Conservation (phyloP, 1,140 invertebrate species). For the Matsumurasca onukii region DNA sequence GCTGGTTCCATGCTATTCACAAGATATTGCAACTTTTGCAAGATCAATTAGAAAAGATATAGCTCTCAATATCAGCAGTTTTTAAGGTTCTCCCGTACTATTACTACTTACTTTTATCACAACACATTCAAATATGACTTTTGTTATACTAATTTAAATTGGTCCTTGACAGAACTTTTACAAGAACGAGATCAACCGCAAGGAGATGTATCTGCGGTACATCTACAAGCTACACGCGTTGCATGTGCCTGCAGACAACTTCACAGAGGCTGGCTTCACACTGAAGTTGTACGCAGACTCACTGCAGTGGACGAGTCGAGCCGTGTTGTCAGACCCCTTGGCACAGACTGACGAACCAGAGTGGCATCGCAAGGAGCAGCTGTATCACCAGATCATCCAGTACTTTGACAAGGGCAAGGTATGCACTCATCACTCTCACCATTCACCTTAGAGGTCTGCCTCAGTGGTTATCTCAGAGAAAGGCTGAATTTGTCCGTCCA, state of each 20-base stretch:
- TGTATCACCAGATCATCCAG: slow-evolving; percentile 90
- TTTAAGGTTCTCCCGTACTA: too few species aligned
- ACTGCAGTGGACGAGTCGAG: slow-evolving; percentile 76
- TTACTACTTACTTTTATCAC: too few species aligned
- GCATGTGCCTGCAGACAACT: slow-evolving; percentile 92
- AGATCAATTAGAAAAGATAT: too few species aligned
- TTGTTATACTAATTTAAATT: too few species aligned
- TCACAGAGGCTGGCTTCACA: slow-evolving; percentile 94
- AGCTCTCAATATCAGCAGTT: too few species aligned
- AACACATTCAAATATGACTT: too few species aligned
- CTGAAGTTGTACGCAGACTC: slow-evolving; percentile 92
- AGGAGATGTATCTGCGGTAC: slow-evolving; percentile 96
- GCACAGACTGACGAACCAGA: slow-evolving; percentile 71
- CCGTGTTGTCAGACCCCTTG: slow-evolving; percentile 56
- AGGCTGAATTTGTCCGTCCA: too few species aligned
- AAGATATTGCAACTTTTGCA: too few species aligned
- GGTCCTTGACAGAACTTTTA: slow-evolving; percentile 99
- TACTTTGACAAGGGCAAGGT: slow-evolving; percentile 95
- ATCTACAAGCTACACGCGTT: slow-evolving; percentile 96
- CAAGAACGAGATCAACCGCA: slow-evolving; percentile 92
- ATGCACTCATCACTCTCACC: too few species aligned
- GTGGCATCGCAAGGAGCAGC: slow-evolving; percentile 89
- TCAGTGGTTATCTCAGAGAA: too few species aligned
- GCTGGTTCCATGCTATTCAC: too few species aligned
- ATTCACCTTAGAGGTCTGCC: too few species aligned